Base-by-base conservation (phyloP, 2,888 invertebrate genomes). In the Tinea pellionella region DNA sequence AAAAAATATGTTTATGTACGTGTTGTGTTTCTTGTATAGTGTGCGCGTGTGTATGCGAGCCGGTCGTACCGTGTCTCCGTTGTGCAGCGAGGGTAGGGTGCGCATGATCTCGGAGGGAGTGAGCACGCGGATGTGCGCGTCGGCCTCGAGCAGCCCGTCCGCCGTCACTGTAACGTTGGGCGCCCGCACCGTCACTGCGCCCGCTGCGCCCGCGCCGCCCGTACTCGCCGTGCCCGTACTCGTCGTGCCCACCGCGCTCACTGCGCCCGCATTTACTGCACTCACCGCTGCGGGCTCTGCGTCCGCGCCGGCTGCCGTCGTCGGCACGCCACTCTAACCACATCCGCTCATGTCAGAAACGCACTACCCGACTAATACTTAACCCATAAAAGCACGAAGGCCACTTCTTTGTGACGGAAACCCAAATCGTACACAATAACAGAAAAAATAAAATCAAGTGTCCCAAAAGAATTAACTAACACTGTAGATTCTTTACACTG, bases 41-140 rank as follows among this genome's bases (percentile, higher is more conserved):
- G 65, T 13, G 41, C 41, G 55, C 15, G 58, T 30, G 24, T 57
- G 18, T 30, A 42, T 29, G 32, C 15, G 43, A 41, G 59, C 59
- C 42, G 18, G 9, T 8, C 12, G 37, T 30, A 32, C 32, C 58
- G 58, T 58, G 58, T 58, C 41, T 16, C 55, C 29, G 43, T 18
- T 43, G 56, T 69, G 69, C 62, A 94, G 91, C 84, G 93, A 93
- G 81, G 95, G 94, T 89, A 94, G 91, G 79, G 94, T 94, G 90
- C 94, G 92, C 94, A 94, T 94, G 85, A 95, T 94, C 91, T 95
- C 94, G 72, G 94, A 94, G 74, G 95, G 94, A 74, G 95, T 95
- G 82, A 95, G 91, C 88, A 94, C 94, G 83, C 94, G 92, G 85
- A 94, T 94, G 88, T 94, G 94, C 87, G 94, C 94, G 89, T 94